Evolutionary conservation across 2,797 vertebrate species (phyloP).

Genomic region (Kryptolebias ocellatus): DNA sequence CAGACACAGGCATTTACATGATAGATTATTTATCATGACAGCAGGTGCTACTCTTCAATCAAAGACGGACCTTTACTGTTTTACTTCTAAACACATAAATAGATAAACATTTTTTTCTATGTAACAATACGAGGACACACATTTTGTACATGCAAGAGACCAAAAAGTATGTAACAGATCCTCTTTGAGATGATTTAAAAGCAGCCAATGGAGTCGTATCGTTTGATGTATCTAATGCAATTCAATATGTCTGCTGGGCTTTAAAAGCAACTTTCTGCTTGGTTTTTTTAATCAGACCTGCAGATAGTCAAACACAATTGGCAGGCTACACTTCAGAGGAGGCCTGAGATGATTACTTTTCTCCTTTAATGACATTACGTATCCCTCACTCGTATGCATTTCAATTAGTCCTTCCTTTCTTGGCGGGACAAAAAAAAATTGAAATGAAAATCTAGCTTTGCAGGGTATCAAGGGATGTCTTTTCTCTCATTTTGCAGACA

Average conservation of each 20-base stretch:
- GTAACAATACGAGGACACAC: not conserved
- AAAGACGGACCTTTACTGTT: too few relatives aligned
- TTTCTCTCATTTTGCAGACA: conserved; percentile 24
- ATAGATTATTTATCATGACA: too few relatives aligned
- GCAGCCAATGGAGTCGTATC: conserved; percentile 14
- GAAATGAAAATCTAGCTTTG: conserved; percentile 42
- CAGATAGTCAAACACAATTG: conserved; percentile 47
- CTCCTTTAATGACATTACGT: conserved; percentile 52
- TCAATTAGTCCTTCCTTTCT: conserved; percentile 34
- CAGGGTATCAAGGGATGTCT: conserved; percentile 31
- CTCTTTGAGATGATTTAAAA: conserved; percentile 15
- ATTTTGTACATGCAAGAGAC: not conserved
- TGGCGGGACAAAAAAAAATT: conserved; percentile 35
- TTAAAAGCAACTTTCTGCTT: conserved; percentile 30
- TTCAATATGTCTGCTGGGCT: conserved; percentile 42
- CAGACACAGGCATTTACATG: too few relatives aligned
- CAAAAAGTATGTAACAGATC: conserved; percentile 5
- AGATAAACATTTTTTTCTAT: conserved; percentile 21
- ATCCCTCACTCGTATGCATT: conserved; percentile 30
- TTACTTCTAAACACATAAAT: too few relatives aligned
- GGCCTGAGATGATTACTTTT: conserved; percentile 53
- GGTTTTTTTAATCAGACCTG: conserved; percentile 58
- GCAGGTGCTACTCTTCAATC: too few relatives aligned
- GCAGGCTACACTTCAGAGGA: conserved; percentile 51
- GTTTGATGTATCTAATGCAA: conserved; percentile 52